Conservation (phyloP, 2,888 invertebrate species). For the Macrophya annulata region DNA sequence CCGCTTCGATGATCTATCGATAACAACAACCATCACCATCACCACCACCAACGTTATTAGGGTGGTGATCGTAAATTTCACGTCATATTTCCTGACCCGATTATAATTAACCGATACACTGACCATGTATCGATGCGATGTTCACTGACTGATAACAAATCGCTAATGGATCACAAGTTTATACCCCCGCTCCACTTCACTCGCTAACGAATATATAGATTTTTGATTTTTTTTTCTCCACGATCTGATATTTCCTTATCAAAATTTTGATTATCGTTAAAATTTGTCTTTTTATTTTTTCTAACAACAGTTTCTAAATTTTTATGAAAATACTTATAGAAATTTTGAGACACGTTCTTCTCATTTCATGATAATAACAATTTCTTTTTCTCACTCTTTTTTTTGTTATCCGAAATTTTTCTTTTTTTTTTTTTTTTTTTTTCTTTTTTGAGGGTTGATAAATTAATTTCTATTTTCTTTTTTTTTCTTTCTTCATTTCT, state of each 20-base stretch:
- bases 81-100: slow-evolving; percentile 41
- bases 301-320: no score
- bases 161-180: slow-evolving; percentile 28
- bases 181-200: not conserved
- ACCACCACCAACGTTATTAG: no score
- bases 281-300: no score
- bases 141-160: slow-evolving; percentile 27
- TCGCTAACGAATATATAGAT: not conserved
- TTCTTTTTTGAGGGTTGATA: not conserved
- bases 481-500: not conserved
- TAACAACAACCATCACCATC: not conserved
- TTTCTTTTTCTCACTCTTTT: not conserved
- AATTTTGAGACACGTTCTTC: no score
- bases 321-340: no score
- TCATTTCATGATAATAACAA: not conserved
- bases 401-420: not conserved
- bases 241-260: no score
- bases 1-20: slow-evolving; percentile 2
- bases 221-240: no score
- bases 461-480: not conserved
- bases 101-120: slow-evolving; percentile 36
- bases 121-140: slow-evolving; percentile 8
- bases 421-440: not conserved
- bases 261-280: no score
- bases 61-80: slow-evolving; percentile 30